phyloP scores from a whole-genome alignment of 2,888 invertebrate species.

The Philonicus albiceps region DNA sequence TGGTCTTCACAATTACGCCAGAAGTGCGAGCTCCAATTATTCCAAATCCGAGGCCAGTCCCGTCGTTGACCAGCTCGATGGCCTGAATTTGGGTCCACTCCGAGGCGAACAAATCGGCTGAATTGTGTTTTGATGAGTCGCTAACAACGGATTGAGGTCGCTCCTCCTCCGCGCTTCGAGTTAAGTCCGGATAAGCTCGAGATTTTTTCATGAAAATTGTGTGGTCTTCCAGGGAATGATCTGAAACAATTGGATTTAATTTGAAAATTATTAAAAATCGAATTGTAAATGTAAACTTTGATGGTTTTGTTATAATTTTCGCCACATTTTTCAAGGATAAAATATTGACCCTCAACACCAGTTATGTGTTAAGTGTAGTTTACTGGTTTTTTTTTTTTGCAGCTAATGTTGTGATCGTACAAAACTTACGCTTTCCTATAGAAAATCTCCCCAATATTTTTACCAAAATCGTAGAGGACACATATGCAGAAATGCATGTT shows the following conservation, averaged over 20 bases:
- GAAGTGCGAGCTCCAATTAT: constrained; percentile 97
- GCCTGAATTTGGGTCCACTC: constrained; percentile 98
- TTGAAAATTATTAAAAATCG: too few relatives aligned
- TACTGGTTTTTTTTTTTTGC: too few relatives aligned
- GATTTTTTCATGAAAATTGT: constrained; percentile 70
- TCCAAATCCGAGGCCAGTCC: constrained; percentile 96
- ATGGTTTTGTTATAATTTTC: too few relatives aligned
- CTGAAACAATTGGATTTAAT: constrained; percentile 36
- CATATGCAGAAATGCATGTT: too few relatives aligned
- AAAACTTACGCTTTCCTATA: too few relatives aligned
- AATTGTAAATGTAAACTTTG: too few relatives aligned
- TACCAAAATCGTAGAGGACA: too few relatives aligned
- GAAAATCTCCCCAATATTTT: too few relatives aligned
- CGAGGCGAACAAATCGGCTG: constrained; percentile 78
- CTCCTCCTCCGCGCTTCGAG: constrained; percentile 62
- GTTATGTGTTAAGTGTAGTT: too few relatives aligned
- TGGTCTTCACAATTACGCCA: constrained; percentile 99
- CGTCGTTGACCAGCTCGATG: constrained; percentile 96
- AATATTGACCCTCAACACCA: too few relatives aligned
- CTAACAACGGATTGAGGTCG: constrained; percentile 73
- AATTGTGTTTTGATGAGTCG: constrained; percentile 70
- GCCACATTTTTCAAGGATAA: too few relatives aligned
- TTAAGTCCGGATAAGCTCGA: constrained; percentile 64
- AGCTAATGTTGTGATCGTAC: too few relatives aligned
- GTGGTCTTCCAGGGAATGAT: constrained; percentile 51